Evolutionary conservation across 2,888 invertebrate species (phyloP).

Genomic region (Empis livida): DNA sequence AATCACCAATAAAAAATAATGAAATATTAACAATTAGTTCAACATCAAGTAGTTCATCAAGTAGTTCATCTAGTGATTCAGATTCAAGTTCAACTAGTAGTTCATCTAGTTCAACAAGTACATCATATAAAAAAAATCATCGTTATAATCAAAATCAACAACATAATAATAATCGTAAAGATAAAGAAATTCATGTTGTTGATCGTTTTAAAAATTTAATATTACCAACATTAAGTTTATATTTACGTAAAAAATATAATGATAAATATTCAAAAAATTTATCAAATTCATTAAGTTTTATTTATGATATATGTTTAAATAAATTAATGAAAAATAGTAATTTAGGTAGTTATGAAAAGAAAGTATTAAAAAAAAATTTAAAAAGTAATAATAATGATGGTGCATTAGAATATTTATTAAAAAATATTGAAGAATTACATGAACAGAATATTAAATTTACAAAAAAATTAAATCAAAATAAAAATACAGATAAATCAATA

Average conservation of each 20-base stretch:
- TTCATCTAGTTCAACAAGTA: slow-evolving; percentile 12
- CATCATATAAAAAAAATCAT: slow-evolving; percentile 12
- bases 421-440: slow-evolving; percentile 12
- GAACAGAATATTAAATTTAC: slow-evolving; percentile 13
- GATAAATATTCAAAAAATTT: slow-evolving; percentile 18
- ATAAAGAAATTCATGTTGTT: slow-evolving; percentile 16
- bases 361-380: slow-evolving; percentile 25
- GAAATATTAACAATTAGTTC: neutral
- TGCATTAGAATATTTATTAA: slow-evolving; percentile 26
- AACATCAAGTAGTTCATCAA: slow-evolving; percentile 8
- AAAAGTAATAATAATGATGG: slow-evolving; percentile 22
- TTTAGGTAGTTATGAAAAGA: slow-evolving; percentile 22
- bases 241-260: slow-evolving; percentile 20
- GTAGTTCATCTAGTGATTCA: slow-evolving; percentile 10
- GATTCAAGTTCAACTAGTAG: slow-evolving; percentile 17
- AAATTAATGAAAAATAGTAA: slow-evolving; percentile 4
- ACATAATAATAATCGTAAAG: slow-evolving; percentile 11
- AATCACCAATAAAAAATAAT: neutral
- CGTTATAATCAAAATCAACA: slow-evolving; percentile 13
- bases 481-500: slow-evolving; percentile 5
- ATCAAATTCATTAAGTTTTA: slow-evolving; percentile 22
- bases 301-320: slow-evolving; percentile 23
- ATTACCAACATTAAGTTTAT: slow-evolving; percentile 21
- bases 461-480: slow-evolving; percentile 8
- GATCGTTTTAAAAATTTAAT: slow-evolving; percentile 28